Evolutionary conservation across 2,113 vertebrate genomes (phyloP).

Genomic region (Lethenteron reissneri): DNA sequence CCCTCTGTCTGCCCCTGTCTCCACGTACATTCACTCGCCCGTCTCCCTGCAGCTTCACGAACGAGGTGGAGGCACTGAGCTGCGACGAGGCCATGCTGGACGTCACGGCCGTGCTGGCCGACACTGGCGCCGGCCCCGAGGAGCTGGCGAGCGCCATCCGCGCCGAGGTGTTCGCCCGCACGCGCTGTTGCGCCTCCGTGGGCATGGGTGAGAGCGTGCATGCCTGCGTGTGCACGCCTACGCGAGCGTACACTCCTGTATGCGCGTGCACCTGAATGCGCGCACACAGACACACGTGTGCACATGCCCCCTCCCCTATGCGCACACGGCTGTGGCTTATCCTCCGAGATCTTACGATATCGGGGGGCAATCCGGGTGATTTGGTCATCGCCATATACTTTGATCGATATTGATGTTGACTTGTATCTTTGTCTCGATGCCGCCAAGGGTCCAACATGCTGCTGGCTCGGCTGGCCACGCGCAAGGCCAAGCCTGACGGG

Average conservation of each 20-base stretch:
- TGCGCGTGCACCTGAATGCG: neutral
- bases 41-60: slow-evolving; percentile 49
- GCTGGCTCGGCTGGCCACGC: slow-evolving; percentile 76
- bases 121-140: slow-evolving; percentile 45
- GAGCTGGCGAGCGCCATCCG: slow-evolving; percentile 58
- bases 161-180: slow-evolving; percentile 55
- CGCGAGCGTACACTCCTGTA: neutral
- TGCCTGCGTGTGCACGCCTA: neutral
- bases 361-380: too few relatives aligned
- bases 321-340: too few relatives aligned
- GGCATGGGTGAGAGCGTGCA: slow-evolving; percentile 50
- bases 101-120: slow-evolving; percentile 47
- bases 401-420: too few relatives aligned
- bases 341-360: too few relatives aligned
- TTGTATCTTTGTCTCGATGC: too few relatives aligned
- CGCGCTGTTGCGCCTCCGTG: slow-evolving; percentile 67
- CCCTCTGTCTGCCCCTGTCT: too few relatives aligned
- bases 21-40: slow-evolving; percentile 17
- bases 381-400: too few relatives aligned
- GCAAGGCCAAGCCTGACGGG: slow-evolving; percentile 76
- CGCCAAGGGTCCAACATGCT: slow-evolving; percentile 77
- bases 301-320: too few relatives aligned
- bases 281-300: neutral
- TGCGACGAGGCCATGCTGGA: slow-evolving; percentile 87
- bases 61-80: slow-evolving; percentile 84